Conservation (phyloP, 1,140 invertebrate genomes). For the Dryas iulia region DNA sequence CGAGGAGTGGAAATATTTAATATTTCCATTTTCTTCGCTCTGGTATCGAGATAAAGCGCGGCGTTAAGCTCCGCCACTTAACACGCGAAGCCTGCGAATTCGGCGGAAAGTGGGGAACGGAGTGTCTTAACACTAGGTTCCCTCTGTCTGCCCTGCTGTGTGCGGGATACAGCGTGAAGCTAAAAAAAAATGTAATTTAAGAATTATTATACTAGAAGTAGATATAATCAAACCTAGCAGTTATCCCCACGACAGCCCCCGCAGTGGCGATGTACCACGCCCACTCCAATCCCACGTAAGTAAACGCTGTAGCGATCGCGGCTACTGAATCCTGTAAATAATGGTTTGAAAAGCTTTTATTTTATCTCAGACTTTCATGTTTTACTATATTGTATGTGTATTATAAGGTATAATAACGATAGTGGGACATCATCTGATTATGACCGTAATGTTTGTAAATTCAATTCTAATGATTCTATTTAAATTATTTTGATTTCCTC, state of each 20-base stretch:
- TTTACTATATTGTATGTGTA: no score
- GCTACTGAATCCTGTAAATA: constrained; percentile 45
- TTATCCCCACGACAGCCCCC: constrained; percentile 88
- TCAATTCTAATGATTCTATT: no score
- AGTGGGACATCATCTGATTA: no score
- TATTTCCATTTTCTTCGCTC: neutral
- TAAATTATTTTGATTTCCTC: no score
- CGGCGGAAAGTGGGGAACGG: neutral
- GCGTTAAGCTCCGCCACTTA: neutral
- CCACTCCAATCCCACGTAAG: constrained; percentile 84
- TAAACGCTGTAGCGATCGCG: constrained; percentile 81
- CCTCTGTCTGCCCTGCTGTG: neutral
- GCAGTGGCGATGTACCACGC: constrained; percentile 89
- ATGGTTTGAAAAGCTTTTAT: neutral
- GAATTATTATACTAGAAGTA: no score
- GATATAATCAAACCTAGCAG: constrained; percentile 83
- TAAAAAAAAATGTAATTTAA: no score
- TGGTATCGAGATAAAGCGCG: neutral
- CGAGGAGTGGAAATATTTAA: neutral
- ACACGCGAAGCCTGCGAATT: neutral
- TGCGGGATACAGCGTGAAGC: neutral
- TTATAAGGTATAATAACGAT: no score
- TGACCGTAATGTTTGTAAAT: no score
- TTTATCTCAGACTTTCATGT: no score
- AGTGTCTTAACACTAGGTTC: neutral